Percentiles rank a stretch among this genome's conserved stretches.
These are phyloP conservation scores for Leistus spinibarbis DNA, from an alignment of 2,888 invertebrate genomes.

Conservation along the genomic window DNA sequence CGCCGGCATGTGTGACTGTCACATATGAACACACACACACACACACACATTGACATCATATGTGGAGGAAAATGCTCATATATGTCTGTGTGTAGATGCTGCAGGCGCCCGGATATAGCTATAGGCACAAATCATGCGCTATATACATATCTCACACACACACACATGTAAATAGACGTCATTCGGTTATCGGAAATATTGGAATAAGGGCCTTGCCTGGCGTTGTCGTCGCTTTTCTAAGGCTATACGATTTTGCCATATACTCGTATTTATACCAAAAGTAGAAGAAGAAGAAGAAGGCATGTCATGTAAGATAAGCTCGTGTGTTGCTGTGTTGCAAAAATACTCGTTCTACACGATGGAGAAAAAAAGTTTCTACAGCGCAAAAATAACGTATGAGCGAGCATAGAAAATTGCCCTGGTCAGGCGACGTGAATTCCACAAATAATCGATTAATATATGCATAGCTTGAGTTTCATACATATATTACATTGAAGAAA, in stretches of 20 bases:
- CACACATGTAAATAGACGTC: not conserved
- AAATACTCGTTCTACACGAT: not conserved
- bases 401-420: not conserved
- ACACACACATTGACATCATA: not conserved
- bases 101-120: not conserved
- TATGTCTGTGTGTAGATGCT: not conserved
- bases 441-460: not conserved
- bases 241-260: no score
- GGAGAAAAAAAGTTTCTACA: not conserved
- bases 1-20: constrained; percentile 53
- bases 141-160: not conserved
- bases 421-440: not conserved
- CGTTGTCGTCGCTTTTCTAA: not conserved
- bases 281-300: not conserved
- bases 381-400: not conserved
- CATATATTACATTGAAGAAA: no score
- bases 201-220: not conserved
- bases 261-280: not conserved
- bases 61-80: not conserved
- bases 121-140: constrained; percentile 7
- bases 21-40: constrained; percentile 36
- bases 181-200: constrained; percentile 14
- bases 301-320: not conserved
- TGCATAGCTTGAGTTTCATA: no score
- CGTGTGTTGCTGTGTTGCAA: not conserved